Base-by-base conservation (phyloP, 2,797 vertebrate species). In the Spinus pinus region DNA sequence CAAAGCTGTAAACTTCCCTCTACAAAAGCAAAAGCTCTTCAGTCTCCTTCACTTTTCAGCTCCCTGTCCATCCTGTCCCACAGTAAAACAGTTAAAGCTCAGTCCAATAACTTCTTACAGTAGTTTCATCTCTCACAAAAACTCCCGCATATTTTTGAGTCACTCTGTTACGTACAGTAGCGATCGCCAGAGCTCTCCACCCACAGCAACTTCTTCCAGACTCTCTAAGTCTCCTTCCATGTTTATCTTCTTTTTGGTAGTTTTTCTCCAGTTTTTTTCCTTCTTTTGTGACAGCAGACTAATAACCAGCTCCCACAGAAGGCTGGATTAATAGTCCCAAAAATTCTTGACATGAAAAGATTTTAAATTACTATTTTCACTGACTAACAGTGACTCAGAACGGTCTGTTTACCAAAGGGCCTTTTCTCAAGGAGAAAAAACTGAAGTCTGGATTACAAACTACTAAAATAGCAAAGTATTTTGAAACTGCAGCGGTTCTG, bases 381-480 rank as follows among this genome's bases (percentile, higher is more conserved):
- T 70, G 71, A 90, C 83, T 92, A 95, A 77, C 58, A 89, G 60
- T 91, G 93, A 97, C 89, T 96, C 95, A 95, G 84, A 95, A 90
- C 27, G 24, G 46, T 74, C 85, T 96, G 88, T 92, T 94, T 96
- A 92, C 73, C 69, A 65, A 86, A 78, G 27, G 62, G 35, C 73
- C 69, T 64, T 95, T 94, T 93, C 94, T 95, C 71, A 88, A 94
- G 69, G 67, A 86, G 57, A 86, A 94, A 86, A 58, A 60, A 56
- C 41, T 57, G 42, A 87, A 94, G 50, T 73, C 75, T 80, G 70
- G n/a, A 79, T 74, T 77, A 83, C 80, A 75, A 91, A 81, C 51
- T 64, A 94, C 71, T 24, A 94, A 79, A 81, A 95, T 84, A 96
- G 93, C 85, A 71, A 91, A 91, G 82, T 90, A 90, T 94, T 96